Percentiles rank a stretch among this genome's conserved stretches.
Evolutionary conservation across 2,113 vertebrate genomes (phyloP).

Genomic region (Brachyistius frenatus): DNA sequence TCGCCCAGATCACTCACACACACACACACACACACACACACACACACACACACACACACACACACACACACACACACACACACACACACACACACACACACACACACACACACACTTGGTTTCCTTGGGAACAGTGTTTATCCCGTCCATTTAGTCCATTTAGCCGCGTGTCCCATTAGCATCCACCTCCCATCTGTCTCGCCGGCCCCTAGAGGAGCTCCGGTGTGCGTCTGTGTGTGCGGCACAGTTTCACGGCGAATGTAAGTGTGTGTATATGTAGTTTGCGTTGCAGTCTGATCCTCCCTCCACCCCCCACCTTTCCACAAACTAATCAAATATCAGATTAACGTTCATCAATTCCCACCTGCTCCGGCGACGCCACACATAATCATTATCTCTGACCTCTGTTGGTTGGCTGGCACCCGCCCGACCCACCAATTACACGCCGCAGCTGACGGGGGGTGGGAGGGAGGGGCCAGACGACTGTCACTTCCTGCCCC

Average conservation of each 20-base stretch:
- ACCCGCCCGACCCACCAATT: constrained; percentile 55
- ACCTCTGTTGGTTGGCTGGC: constrained; percentile 67
- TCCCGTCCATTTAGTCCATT: constrained; percentile 73
- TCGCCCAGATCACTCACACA: neutral
- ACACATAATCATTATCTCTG: constrained; percentile 40
- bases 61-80: too few species aligned
- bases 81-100: neutral
- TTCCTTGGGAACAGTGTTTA: constrained; percentile 72
- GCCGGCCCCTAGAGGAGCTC: constrained; percentile 47
- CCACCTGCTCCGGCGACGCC: constrained; percentile 55
- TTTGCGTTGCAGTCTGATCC: too few species aligned
- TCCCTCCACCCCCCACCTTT: neutral
- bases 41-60: constrained; percentile 7
- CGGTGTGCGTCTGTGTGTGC: constrained; percentile 18
- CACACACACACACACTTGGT: constrained; percentile 40
- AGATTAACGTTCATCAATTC: constrained; percentile 67
- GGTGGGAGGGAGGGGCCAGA: neutral
- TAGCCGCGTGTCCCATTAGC: constrained; percentile 75
- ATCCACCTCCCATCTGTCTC: constrained; percentile 76
- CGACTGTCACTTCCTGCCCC: constrained; percentile 65
- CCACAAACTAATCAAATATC: constrained; percentile 69
- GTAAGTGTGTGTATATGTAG: neutral
- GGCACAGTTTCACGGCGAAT: too few species aligned
- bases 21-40: constrained; percentile 6
- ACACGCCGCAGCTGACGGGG: constrained; percentile 50